phyloP scores from a whole-genome alignment of 1,140 invertebrate species.

The Drosophila lowei region DNA sequence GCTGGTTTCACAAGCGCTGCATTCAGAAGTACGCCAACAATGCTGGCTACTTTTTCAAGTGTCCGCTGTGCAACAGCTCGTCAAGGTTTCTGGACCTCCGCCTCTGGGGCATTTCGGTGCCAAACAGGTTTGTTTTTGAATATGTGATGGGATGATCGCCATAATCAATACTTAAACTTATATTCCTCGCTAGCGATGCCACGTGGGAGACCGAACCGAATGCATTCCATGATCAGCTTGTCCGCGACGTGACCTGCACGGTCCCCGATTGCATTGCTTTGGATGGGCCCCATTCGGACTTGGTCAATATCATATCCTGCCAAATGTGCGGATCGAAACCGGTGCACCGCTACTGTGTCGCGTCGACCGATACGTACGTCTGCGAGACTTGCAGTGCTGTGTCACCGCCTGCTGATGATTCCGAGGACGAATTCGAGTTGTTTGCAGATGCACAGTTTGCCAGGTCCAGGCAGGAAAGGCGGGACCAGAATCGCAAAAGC shows the following conservation, averaged over 20 bases:
- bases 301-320: conserved; percentile 7
- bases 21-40: conserved; percentile 55
- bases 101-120: conserved; percentile 45
- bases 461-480: no score
- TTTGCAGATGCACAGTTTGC: no score
- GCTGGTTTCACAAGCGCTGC: conserved; percentile 57
- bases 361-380: neutral
- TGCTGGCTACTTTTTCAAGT: conserved; percentile 65
- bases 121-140: conserved; percentile 32
- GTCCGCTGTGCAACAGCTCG: conserved; percentile 56
- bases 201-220: conserved; percentile 41
- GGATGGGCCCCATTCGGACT: neutral
- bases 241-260: neutral
- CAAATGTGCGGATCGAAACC: conserved; percentile 53
- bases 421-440: no score
- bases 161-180: neutral
- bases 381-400: conserved; percentile 20
- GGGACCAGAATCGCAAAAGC: neutral
- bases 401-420: no score
- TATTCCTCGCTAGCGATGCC: conserved; percentile 29
- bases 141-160: neutral
- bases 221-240: conserved; percentile 34
- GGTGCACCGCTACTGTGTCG: conserved; percentile 21
- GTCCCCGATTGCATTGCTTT: neutral
- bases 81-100: conserved; percentile 14